Conservation (phyloP, 2,888 invertebrate species). For the Sesia apiformis region DNA sequence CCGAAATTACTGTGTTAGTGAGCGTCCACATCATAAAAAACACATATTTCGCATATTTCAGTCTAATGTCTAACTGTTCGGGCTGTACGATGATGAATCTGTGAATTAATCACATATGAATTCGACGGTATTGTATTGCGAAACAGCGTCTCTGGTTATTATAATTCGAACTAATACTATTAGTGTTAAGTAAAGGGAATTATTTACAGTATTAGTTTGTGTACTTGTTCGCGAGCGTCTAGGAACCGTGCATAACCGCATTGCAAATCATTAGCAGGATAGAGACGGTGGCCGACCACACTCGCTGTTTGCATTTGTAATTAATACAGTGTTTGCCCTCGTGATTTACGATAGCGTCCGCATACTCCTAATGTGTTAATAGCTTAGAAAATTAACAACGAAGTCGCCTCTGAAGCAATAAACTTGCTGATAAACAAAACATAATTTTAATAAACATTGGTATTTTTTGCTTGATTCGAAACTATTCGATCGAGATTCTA, state of each 20-base stretch:
- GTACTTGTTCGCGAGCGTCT: neutral
- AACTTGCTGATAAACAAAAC: too few relatives aligned
- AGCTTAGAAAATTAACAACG: constrained; percentile 38
- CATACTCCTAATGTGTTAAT: constrained; percentile 68
- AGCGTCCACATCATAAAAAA: too few relatives aligned
- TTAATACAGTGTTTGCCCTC: constrained; percentile 72
- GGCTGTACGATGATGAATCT: too few relatives aligned
- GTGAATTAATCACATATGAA: too few relatives aligned
- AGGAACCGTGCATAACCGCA: constrained; percentile 21
- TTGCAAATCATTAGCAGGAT: constrained; percentile 72
- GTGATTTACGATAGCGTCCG: constrained; percentile 69
- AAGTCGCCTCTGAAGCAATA: neutral
- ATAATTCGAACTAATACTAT: too few relatives aligned
- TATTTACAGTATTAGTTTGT: neutral
- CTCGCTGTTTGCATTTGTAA: constrained; percentile 73
- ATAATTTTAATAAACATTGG: too few relatives aligned
- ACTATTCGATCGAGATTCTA: neutral
- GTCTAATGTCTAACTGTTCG: too few relatives aligned
- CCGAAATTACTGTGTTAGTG: too few relatives aligned
- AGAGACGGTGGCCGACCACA: constrained; percentile 67
- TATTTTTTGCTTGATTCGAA: too few relatives aligned
- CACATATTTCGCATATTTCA: too few relatives aligned
- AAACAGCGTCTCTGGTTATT: too few relatives aligned
- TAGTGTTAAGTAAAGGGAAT: neutral
- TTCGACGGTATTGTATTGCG: too few relatives aligned